Evolutionary conservation across 2,888 invertebrate genomes (phyloP), one percentile per base, ranked within the genome.

Genomic region (Apodemia mormo): DNA sequence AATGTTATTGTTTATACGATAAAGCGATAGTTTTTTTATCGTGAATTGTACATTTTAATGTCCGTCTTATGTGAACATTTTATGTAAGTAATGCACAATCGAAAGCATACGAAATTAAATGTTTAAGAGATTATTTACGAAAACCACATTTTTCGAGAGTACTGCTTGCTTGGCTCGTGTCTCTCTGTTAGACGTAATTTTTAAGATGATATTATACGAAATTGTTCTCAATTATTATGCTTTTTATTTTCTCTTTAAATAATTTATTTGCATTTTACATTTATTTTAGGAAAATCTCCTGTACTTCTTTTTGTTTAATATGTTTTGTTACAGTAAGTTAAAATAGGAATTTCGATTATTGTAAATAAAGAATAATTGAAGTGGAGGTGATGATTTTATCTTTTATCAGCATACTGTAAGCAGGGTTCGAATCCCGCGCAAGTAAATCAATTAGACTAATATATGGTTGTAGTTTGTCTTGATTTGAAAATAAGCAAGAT

Each of bases 161-260:
- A 71, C 70, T 70, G 74, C 73, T 71, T 71, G 74, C 74, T 73
- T 83, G 79, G 84, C 87, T 86, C 83, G 84, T 83, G 82, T 83
- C 81, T 86, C 83, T 85, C 80, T 88, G 80, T 88, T 88, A 85
- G 87, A 87, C 89, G 88, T 90, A 89, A 87, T 81, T 81, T 49
- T 76, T 85, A 86, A 85, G 82, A 83, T 82, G 82, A 85, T 85
- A 90, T 88, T 91, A 90, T 89, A 90, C 84, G 87, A 87, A 85
- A 85, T 82, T 81, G 84, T 88, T 90, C 89, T 87, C 86, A 82
- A 89, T 80, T 83, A 78, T 68, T 70, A 71, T 76, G 76, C 72
- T 82, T 84, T 82, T 84, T 77, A 79, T 80, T 83, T 79, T 72
- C 74, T 75, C 71, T 74, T 76, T 65, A 71, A 66, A 68, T 66